Percentiles rank a stretch among this genome's conserved stretches.
These are phyloP conservation scores for Cheirogaleus medius DNA, from an alignment of 2,113 vertebrate genomes.

Conservation along the genomic window DNA sequence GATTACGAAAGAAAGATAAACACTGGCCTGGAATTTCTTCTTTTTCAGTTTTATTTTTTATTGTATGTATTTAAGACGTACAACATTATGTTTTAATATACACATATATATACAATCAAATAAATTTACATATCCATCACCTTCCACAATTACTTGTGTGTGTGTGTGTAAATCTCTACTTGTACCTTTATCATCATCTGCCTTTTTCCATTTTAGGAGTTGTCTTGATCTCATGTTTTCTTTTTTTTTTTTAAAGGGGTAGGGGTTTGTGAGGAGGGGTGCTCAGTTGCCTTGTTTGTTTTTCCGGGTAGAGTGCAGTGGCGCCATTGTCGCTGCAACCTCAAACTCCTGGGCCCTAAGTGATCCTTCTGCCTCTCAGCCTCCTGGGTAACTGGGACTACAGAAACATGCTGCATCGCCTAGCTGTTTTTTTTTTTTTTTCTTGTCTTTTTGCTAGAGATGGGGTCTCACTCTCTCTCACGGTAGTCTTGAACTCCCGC, in stretches of 20 bases:
- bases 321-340: too few relatives aligned
- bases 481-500: too few relatives aligned
- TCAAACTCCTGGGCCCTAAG: too few relatives aligned
- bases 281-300: too few relatives aligned
- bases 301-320: too few relatives aligned
- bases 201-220: neutral
- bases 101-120: neutral
- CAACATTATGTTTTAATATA: neutral
- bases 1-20: neutral
- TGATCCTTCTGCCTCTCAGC: too few relatives aligned
- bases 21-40: neutral
- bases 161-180: neutral
- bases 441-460: too few relatives aligned
- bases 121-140: neutral
- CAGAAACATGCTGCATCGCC: too few relatives aligned
- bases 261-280: too few relatives aligned
- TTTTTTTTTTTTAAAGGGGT: too few relatives aligned
- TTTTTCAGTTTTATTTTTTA: neutral
- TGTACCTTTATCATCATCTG: neutral
- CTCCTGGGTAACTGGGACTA: too few relatives aligned
- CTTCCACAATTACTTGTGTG: neutral
- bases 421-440: neutral
- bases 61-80: neutral
- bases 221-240: neutral
- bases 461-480: too few relatives aligned